Conservation (phyloP, 2,797 vertebrate genomes). For the Poecilia gillii region DNA sequence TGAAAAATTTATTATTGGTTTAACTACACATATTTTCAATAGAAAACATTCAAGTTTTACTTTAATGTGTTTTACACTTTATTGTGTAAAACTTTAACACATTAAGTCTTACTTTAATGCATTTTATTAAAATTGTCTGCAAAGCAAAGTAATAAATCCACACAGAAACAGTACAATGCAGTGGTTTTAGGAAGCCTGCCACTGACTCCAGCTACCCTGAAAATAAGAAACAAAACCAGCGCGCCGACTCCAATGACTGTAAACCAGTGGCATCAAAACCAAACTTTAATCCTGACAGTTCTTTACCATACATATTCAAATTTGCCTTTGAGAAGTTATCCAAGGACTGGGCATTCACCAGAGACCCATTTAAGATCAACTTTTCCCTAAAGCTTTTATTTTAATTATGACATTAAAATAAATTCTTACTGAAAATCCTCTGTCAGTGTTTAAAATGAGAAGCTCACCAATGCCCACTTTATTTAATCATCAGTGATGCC, state of each 20-base stretch:
- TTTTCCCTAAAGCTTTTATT: too few relatives aligned
- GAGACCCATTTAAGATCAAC: background rate
- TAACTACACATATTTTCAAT: background rate
- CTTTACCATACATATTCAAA: background rate
- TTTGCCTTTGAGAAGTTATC: background rate
- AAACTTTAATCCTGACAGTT: background rate
- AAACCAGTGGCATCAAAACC: background rate
- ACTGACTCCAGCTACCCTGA: background rate
- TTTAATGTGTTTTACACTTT: background rate
- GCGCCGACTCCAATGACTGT: background rate
- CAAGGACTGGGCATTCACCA: background rate
- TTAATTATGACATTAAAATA: background rate
- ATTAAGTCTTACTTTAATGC: too few relatives aligned
- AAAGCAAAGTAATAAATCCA: too few relatives aligned
- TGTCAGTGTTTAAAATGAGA: background rate
- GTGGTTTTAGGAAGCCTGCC: background rate
- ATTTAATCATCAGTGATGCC: slow-evolving; percentile 20
- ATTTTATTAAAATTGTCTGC: too few relatives aligned
- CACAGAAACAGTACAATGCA: background rate
- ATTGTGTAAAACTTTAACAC: background rate
- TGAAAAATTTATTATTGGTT: background rate
- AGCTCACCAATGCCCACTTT: background rate
- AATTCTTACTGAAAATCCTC: background rate
- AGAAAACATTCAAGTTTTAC: background rate
- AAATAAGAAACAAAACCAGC: background rate